Conservation (phyloP, 2,797 vertebrate species). For the Urocyon cinereoargenteus region DNA sequence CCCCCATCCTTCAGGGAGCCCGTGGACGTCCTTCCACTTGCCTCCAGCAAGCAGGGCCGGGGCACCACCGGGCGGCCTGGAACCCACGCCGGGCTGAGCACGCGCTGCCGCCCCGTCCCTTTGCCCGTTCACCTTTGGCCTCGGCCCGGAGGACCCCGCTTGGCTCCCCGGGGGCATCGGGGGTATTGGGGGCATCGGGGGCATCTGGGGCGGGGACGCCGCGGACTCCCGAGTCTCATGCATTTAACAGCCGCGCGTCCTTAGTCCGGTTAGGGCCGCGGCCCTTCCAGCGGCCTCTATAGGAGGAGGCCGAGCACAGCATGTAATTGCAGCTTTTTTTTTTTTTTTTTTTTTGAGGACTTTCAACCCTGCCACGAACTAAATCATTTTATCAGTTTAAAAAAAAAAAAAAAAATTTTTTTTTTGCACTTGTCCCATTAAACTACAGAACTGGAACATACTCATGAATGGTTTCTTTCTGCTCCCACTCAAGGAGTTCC, state of each 20-base stretch:
- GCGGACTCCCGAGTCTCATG: conserved; percentile 70
- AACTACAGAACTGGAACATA: conserved; percentile 90
- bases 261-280: conserved; percentile 85
- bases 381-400: conserved; percentile 89
- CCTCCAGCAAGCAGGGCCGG: too few relatives aligned
- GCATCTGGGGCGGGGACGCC: too few relatives aligned
- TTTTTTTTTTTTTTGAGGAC: conserved; percentile 77
- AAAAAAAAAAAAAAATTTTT: neutral
- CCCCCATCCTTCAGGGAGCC: too few relatives aligned
- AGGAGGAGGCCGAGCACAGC: conserved; percentile 83
- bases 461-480: conserved; percentile 90
- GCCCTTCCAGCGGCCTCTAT: conserved; percentile 82
- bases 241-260: conserved; percentile 80
- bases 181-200: too few relatives aligned
- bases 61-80: too few relatives aligned
- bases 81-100: too few relatives aligned
- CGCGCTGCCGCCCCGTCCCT: too few relatives aligned
- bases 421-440: conserved; percentile 87
- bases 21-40: too few relatives aligned
- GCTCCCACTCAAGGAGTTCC: conserved; percentile 89
- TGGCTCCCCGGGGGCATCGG: too few relatives aligned
- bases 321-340: conserved; percentile 87
- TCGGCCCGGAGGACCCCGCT: too few relatives aligned
- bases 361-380: conserved; percentile 84
- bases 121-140: too few relatives aligned